Evolutionary conservation across 2,113 vertebrate species (phyloP).

Genomic region (Prolemur simus): DNA sequence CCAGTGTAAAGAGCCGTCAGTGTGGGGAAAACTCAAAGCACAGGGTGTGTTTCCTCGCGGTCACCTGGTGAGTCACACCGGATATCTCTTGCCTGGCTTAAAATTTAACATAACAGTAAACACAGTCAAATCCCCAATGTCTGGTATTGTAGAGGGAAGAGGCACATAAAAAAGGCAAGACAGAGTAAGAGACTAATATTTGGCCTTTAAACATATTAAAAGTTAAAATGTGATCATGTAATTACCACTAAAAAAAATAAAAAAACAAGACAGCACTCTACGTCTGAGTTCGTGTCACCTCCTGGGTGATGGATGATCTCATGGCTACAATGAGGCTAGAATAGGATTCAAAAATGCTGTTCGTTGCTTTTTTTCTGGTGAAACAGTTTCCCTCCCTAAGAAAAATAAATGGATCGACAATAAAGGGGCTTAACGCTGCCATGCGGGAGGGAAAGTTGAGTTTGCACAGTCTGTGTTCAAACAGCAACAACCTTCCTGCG

Average conservation of each 20-base stretch:
- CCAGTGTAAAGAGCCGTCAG: background rate
- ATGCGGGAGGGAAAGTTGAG: background rate
- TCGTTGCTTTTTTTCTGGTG: background rate
- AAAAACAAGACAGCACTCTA: background rate
- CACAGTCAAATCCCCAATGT: background rate
- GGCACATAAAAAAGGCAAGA: background rate
- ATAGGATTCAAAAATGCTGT: background rate
- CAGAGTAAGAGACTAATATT: background rate
- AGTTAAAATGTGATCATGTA: background rate
- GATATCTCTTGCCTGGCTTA: background rate
- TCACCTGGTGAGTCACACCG: background rate
- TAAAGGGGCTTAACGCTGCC: background rate
- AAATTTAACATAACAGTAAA: constrained; percentile 24
- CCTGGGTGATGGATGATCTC: background rate
- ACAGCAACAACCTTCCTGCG: background rate
- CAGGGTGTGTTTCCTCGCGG: fast-evolving
- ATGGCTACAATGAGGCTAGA: background rate
- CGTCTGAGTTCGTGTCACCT: background rate
- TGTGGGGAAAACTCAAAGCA: background rate
- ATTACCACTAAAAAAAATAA: background rate
- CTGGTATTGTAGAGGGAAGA: background rate
- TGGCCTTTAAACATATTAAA: constrained; percentile 24
- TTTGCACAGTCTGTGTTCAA: background rate
- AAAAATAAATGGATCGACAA: background rate
- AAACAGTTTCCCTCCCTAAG: background rate